Evolutionary conservation across 1,140 invertebrate genomes (phyloP), one percentile per base, ranked within the genome.

Genomic region (Drosophila mayri): DNA sequence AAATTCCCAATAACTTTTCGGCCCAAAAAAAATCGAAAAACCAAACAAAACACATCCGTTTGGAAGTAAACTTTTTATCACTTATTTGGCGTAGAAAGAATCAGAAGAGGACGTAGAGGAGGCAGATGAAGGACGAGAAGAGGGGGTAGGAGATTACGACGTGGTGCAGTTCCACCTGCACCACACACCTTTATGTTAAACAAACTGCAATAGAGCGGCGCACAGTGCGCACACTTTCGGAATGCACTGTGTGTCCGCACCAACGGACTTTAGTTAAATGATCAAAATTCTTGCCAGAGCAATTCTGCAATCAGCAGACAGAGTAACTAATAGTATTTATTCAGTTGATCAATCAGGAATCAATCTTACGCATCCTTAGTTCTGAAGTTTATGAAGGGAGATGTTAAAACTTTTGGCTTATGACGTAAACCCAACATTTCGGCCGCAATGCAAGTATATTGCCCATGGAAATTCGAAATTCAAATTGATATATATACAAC

Each of bases 401-500:
- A 85, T 66, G 49, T 78, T 81, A 81, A 75, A 75, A 88, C 70
- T 90, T 88, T 90, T 90, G 85, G 85, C 81, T 90, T 88, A 90
- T 85, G 30, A 72, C 47, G 82, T 74, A 82, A 83, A 32, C 72
- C 76, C 66, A 59, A 79, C 67, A 47, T 70, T 54, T 78, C 52
- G 82, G 67, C 83, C 70, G 25, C 62, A 64, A 47, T 41, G 52
- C 32, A 71, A 25, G 12, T 54, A 54, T 54, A 54, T 71, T 72
- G 68, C 68, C 44, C 66, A 49, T 50, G 73, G 49, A 76, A 49
- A 55, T 55, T 46, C 68, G 14, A 86, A 87, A 87, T 87, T 82
- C 68, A 50, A 87, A 82, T 82, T 87, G 83, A 85, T 85, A 84
- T 84, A 83, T 83, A 91, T 93, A 93, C 91, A 93, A 92, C 58